Percentiles rank a stretch among this genome's conserved stretches.
Conservation (phyloP, 2,888 invertebrate species). For the Erynnis tages region DNA sequence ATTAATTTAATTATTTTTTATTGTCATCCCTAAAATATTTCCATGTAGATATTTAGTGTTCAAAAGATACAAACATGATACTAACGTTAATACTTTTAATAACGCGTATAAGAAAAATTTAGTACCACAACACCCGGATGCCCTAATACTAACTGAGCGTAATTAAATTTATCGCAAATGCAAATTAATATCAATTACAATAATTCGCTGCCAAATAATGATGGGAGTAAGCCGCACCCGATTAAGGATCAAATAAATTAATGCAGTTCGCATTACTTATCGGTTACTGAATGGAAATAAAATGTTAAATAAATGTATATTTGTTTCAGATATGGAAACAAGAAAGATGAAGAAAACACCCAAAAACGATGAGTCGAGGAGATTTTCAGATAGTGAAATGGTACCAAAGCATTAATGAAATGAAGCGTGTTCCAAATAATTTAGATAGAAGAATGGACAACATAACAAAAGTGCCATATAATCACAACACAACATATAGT, state of each 20-base stretch:
- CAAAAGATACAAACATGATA: too few species aligned
- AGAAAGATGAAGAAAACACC: conserved; percentile 3
- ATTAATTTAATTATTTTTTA: too few species aligned
- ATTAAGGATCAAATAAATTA: neutral
- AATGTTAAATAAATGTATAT: neutral
- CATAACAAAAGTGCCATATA: conserved; percentile 41
- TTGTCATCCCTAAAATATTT: too few species aligned
- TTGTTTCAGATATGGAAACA: conserved; percentile 31
- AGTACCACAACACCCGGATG: too few species aligned
- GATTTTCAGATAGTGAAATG: neutral
- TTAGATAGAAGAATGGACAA: conserved; percentile 44
- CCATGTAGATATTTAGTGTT: too few species aligned
- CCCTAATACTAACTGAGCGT: too few species aligned
- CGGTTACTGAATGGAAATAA: neutral
- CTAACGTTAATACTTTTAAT: too few species aligned
- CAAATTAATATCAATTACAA: too few species aligned
- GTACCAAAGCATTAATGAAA: conserved; percentile 2
- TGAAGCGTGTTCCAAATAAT: conserved; percentile 14
- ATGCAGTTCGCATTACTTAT: neutral
- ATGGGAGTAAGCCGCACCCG: too few species aligned
- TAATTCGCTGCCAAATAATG: too few species aligned
- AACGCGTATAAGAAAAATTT: too few species aligned
- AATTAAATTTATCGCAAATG: too few species aligned
- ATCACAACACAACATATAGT: conserved; percentile 40
- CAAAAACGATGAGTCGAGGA: neutral